Evolutionary conservation across 1,140 invertebrate species (phyloP), one percentile per base, ranked within the genome.

Genomic region (Neodiprion fabricii): DNA sequence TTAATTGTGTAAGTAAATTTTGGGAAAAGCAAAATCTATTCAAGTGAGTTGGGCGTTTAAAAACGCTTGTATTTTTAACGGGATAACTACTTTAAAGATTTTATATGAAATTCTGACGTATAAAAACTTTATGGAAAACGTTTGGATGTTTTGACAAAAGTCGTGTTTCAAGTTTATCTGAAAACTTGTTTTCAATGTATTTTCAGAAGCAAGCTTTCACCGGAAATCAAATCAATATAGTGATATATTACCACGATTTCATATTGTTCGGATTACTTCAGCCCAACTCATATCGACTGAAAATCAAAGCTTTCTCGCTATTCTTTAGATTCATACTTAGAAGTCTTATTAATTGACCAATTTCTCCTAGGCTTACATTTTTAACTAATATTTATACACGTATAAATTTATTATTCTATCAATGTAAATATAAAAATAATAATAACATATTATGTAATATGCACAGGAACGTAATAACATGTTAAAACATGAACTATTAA

Each of bases 351-450:
- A 79, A 82, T 81, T 70, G 77, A 82, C 75, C 80, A 83, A 83
- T 81, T 82, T 80, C 79, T 82, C 28, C 74, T 81, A 84, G 82
- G 76, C 80, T 79, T 82, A 77, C 71, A 79, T 68, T 78, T 79
- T 74, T 78, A 81, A 75, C 28, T 81, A 79, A 82, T n/a, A n/a
- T 85, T 80, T 81, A 80, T 74, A 78, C 70, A 70, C 71, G 53
- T 75, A 76, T 69, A 53, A 68, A 70, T 9, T 61, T 61, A 61
- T 61, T 61, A 61, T 61, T 61, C 53, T 9, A 61, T 61, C n/a
- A 61, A 61, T 61, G 53, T 61, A 17, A 61, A 14, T 14, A 61
- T 61, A 9, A 61, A 14, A 61, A 61, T 61, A 61, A 61, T 61
- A 14, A 61, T 61, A 14, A 61, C 5, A 40, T 28, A 28, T 40